phyloP scores from a whole-genome alignment of 2,113 vertebrate genomes.

The Chinchilla lanigera region DNA sequence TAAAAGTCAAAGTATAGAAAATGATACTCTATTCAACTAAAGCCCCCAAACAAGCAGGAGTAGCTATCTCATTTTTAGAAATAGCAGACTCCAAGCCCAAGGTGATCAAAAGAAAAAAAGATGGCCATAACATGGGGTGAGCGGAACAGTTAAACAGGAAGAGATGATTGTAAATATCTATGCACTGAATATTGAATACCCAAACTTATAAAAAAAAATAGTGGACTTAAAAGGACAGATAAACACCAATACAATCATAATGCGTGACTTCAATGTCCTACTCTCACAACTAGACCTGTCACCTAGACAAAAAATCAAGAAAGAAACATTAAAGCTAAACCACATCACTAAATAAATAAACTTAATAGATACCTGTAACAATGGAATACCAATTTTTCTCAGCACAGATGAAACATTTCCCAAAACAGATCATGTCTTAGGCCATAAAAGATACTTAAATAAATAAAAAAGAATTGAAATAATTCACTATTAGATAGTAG shows the following conservation, averaged over 20 bases:
- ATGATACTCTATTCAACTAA: not conserved
- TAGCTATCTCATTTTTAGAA: not conserved
- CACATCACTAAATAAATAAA: not conserved
- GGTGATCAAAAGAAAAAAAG: not conserved
- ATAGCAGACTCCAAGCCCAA: not conserved
- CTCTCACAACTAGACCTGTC: not conserved
- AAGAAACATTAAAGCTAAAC: not conserved
- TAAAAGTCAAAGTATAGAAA: not conserved
- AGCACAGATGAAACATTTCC: not conserved
- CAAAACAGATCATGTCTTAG: not conserved
- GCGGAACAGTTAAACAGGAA: not conserved
- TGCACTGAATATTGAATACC: not conserved
- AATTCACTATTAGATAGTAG: not conserved
- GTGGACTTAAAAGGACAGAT: not conserved
- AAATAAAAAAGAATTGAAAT: not conserved
- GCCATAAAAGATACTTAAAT: not conserved
- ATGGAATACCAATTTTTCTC: not conserved
- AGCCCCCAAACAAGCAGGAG: not conserved
- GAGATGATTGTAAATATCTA: not conserved
- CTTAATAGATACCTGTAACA: not conserved
- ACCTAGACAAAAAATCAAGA: not conserved
- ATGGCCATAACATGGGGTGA: not conserved
- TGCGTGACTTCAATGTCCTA: not conserved
- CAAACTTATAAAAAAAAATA: not conserved
- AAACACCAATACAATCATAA: not conserved